Evolutionary conservation across 2,113 vertebrate genomes (phyloP).

Genomic region (Tretioscincus oriximinensis): DNA sequence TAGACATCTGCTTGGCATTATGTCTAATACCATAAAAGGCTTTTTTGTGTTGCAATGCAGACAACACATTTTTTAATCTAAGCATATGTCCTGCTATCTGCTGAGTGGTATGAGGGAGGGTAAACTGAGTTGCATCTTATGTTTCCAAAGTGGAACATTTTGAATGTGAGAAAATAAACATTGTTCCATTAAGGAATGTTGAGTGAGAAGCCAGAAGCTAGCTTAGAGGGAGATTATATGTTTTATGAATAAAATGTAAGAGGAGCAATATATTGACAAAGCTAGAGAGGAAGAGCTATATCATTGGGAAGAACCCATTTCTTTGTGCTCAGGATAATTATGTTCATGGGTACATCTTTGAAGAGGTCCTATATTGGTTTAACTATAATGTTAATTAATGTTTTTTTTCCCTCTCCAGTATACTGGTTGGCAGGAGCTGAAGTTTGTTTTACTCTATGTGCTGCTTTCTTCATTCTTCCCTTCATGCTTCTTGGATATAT

Average conservation of each 20-base stretch:
- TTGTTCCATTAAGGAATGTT: too few species aligned
- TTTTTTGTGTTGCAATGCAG: too few species aligned
- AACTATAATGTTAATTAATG: background rate
- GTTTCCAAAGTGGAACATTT: too few species aligned
- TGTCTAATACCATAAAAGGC: too few species aligned
- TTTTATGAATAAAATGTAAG: background rate
- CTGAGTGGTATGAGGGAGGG: background rate
- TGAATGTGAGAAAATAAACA: too few species aligned
- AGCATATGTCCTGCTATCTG: background rate
- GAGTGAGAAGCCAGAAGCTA: too few species aligned
- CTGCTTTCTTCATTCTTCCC: constrained; percentile 82
- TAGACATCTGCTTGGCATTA: background rate
- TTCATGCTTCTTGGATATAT: constrained; percentile 73
- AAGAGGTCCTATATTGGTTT: too few species aligned
- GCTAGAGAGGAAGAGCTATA: background rate
- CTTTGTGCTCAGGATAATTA: background rate
- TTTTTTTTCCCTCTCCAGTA: constrained; percentile 69
- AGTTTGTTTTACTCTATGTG: constrained; percentile 81
- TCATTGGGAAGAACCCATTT: background rate
- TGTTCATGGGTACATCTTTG: background rate
- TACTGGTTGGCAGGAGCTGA: constrained; percentile 92
- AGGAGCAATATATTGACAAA: background rate
- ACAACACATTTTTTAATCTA: too few species aligned
- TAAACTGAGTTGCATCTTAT: too few species aligned
- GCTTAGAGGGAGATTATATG: too few species aligned